Conservation (phyloP, 2,888 invertebrate species). For the Euplexia lucipara region DNA sequence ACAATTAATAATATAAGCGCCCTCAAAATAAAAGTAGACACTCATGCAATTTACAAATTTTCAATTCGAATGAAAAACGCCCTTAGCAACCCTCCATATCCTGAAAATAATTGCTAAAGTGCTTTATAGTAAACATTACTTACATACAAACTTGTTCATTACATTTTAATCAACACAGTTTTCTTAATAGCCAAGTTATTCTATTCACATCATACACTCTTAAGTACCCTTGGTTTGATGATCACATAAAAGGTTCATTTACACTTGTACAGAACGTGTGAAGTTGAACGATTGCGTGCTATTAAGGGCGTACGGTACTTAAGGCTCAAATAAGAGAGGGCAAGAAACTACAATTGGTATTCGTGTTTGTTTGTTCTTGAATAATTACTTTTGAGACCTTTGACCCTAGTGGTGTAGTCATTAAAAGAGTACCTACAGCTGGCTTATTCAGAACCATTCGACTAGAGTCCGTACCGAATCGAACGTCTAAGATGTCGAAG, state of each 20-base stretch:
- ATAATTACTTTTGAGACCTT: constrained; percentile 18
- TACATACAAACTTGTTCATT: no score
- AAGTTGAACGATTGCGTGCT: constrained; percentile 16
- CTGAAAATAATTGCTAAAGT: no score
- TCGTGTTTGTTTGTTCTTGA: constrained; percentile 34
- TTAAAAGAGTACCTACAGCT: constrained; percentile 4
- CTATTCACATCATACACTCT: not conserved
- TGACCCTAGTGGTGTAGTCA: constrained; percentile 11
- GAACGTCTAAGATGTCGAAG: no score
- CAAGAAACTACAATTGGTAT: constrained; percentile 26
- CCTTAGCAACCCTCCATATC: no score
- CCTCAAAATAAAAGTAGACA: no score
- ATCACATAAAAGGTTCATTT: constrained; percentile 25
- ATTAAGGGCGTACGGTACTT: constrained; percentile 3
- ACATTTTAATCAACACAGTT: not conserved
- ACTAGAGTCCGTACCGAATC: no score
- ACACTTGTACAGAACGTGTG: constrained; percentile 19
- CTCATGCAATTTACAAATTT: no score
- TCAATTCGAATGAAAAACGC: no score
- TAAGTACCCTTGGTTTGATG: not conserved
- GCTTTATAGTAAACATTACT: no score
- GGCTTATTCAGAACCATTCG: no score
- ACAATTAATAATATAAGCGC: no score
- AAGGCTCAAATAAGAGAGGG: constrained; percentile 31
- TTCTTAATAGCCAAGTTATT: not conserved